These are phyloP conservation scores for Felis chaus DNA, from an alignment of 2,113 vertebrate genomes.

Conservation along the genomic window DNA sequence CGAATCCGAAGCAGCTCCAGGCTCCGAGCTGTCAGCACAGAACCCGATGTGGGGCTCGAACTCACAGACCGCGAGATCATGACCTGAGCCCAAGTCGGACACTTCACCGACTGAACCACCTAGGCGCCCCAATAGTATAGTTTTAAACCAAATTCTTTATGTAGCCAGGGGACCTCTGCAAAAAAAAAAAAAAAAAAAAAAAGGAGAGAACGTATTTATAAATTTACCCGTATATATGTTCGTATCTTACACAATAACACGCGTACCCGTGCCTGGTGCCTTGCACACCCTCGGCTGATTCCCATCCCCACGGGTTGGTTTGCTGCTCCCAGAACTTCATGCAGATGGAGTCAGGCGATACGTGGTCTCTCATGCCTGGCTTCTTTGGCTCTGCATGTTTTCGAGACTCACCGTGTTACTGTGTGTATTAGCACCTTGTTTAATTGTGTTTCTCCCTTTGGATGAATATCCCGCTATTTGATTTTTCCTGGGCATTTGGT, in stretches of 20 bases:
- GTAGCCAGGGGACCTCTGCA: background rate
- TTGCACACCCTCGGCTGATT: background rate
- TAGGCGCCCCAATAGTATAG: too few relatives aligned
- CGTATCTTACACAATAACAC: background rate
- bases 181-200: background rate
- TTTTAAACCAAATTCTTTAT: background rate
- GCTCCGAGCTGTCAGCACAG: too few relatives aligned
- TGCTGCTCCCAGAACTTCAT: background rate
- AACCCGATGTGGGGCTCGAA: too few relatives aligned
- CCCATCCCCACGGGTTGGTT: fast-evolving
- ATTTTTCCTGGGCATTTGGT: background rate
- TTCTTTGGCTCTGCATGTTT: background rate
- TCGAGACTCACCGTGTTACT: fast-evolving
- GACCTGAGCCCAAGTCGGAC: too few relatives aligned
- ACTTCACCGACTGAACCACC: too few relatives aligned
- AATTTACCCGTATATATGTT: background rate
- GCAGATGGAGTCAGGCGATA: fast-evolving
- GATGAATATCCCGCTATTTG: background rate
- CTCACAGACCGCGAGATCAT: too few relatives aligned
- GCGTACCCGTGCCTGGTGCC: background rate
- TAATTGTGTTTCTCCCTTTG: background rate
- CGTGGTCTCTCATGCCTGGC: background rate
- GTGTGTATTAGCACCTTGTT: background rate
- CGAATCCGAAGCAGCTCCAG: too few relatives aligned
- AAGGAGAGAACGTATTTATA: background rate